Evolutionary conservation across 2,888 invertebrate species (phyloP).

Genomic region (Trissolcus japonicus): DNA sequence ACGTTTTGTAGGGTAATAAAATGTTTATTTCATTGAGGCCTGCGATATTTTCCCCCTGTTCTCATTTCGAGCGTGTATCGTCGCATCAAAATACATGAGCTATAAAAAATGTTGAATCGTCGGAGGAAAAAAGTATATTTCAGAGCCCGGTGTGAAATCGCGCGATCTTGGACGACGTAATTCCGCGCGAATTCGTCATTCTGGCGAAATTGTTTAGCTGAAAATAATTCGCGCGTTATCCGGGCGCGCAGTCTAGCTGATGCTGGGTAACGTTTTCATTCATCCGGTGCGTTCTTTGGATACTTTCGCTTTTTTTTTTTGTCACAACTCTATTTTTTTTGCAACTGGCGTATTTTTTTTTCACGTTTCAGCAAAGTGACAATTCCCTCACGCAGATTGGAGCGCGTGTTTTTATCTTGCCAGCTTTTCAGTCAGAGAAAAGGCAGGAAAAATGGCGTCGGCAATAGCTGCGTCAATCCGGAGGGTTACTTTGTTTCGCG

Average conservation of each 20-base stretch:
- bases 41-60: slow-evolving; percentile 9
- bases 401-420: slow-evolving; percentile 47
- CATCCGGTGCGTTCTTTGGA: slow-evolving; percentile 17
- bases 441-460: slow-evolving; percentile 45
- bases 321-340: slow-evolving; percentile 11
- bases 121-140: slow-evolving; percentile 26
- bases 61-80: slow-evolving; percentile 18
- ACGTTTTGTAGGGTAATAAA: slow-evolving; percentile 50
- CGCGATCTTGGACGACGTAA: slow-evolving; percentile 12
- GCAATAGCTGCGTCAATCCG: slow-evolving; percentile 49
- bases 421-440: slow-evolving; percentile 27
- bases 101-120: slow-evolving; percentile 29
- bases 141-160: not conserved
- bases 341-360: slow-evolving; percentile 27
- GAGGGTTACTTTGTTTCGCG: slow-evolving; percentile 50
- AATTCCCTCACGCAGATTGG: slow-evolving; percentile 52
- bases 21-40: slow-evolving; percentile 48
- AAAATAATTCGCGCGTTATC: slow-evolving; percentile 33
- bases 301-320: slow-evolving; percentile 8
- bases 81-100: slow-evolving; percentile 42
- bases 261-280: slow-evolving; percentile 20
- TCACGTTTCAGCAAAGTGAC: slow-evolving; percentile 44
- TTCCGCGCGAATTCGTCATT: slow-evolving; percentile 26
- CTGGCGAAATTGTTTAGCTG: slow-evolving; percentile 19
- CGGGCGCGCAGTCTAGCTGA: slow-evolving; percentile 13